These are phyloP conservation scores for Montifringilla adamsi DNA, from an alignment of 2,113 vertebrate genomes.

Conservation along the genomic window DNA sequence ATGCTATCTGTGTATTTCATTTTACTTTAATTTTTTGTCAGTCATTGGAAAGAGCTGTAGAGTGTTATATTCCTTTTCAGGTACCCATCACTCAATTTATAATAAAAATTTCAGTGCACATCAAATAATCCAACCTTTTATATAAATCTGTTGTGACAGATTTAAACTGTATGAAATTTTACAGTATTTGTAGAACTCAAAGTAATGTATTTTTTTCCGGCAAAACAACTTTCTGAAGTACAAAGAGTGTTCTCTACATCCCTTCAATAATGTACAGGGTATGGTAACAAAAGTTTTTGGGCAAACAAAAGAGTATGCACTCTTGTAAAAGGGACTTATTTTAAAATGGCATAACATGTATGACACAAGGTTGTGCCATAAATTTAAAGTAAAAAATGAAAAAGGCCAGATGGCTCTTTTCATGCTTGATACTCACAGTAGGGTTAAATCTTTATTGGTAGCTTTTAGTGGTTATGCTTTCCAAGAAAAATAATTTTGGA, in stretches of 20 bases:
- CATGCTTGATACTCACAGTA: background rate
- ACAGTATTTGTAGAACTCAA: background rate
- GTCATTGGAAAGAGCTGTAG: background rate
- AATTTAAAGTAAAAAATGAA: background rate
- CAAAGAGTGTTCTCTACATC: fast-evolving
- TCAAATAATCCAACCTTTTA: background rate
- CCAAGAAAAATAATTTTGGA: background rate
- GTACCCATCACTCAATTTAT: background rate
- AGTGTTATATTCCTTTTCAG: background rate
- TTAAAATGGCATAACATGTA: background rate
- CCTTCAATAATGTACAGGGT: background rate
- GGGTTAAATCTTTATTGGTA: background rate
- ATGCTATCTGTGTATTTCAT: background rate
- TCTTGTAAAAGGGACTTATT: background rate
- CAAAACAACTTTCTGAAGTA: background rate
- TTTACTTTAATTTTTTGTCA: background rate
- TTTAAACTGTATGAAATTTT: background rate
- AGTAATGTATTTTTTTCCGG: background rate
- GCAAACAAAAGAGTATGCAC: background rate
- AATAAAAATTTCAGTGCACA: background rate
- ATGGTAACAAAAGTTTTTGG: background rate
- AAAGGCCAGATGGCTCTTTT: background rate
- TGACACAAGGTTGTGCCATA: background rate
- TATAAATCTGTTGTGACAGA: background rate
- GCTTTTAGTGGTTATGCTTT: background rate